A percentile compares a stretch with the other conserved stretches of the same genome.
These are phyloP conservation scores for Aphelenchoides fujianensis DNA, from an alignment of 1,140 invertebrate species.

Conservation along the genomic window DNA sequence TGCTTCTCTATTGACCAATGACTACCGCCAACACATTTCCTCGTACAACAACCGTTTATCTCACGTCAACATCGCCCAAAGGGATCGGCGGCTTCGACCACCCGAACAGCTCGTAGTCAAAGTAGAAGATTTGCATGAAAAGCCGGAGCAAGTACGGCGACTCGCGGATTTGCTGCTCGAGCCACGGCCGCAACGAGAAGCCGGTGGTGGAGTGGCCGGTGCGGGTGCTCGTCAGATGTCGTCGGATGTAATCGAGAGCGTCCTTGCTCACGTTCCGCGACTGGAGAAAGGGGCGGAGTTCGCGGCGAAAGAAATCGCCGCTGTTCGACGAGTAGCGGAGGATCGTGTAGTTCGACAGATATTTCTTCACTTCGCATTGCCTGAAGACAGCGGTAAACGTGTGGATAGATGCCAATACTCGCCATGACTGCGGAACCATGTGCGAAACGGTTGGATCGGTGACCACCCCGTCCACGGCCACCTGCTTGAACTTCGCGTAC, in stretches of 20 bases:
- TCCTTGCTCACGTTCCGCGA: not conserved
- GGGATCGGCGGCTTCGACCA: not conserved
- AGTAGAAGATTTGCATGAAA: constrained; percentile 3
- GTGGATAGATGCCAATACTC: too few species aligned
- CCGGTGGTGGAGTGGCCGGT: constrained; percentile 2
- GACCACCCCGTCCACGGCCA: not conserved
- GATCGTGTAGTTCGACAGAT: not conserved
- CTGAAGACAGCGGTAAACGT: not conserved
- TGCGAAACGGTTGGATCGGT: not conserved
- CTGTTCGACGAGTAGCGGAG: constrained; percentile 5
- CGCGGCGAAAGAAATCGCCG: not conserved
- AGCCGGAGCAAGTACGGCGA: not conserved
- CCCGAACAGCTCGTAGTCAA: not conserved
- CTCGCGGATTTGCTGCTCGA: not conserved
- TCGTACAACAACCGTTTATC: too few species aligned
- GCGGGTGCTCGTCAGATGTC: not conserved
- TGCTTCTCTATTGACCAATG: too few species aligned
- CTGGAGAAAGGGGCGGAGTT: not conserved
- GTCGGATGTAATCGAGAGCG: not conserved
- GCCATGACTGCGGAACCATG: not conserved
- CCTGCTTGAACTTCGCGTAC: not conserved
- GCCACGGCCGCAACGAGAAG: not conserved
- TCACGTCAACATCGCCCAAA: too few species aligned
- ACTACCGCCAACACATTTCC: too few species aligned
- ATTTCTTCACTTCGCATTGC: not conserved